Evolutionary conservation across 2,797 vertebrate genomes (phyloP).

Genomic region (Zenarchopterus dispar): DNA sequence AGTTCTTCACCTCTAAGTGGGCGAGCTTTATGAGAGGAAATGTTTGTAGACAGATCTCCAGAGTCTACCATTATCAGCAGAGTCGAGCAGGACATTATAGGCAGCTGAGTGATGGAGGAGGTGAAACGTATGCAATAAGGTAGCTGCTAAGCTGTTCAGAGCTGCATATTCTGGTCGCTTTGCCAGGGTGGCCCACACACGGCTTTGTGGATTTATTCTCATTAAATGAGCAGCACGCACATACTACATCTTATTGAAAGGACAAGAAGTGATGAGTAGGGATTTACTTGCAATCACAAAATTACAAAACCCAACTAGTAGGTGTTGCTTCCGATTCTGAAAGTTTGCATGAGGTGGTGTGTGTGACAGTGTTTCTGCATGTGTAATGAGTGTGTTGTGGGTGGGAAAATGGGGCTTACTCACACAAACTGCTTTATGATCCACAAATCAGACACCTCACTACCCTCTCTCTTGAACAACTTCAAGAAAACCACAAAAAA

Average conservation of each 20-base stretch:
- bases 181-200: conserved; percentile 4
- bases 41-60: conserved; percentile 3
- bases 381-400: conserved; percentile 72
- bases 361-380: conserved; percentile 58
- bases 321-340: conserved; percentile 20
- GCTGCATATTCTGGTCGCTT: conserved; percentile 4
- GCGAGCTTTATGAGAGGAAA: not conserved
- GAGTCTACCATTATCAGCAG: conserved; percentile 2
- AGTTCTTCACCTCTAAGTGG: not conserved
- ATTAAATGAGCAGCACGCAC: conserved; percentile 28
- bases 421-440: conserved; percentile 67
- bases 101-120: conserved; percentile 3
- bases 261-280: conserved; percentile 31
- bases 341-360: conserved; percentile 30
- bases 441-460: conserved; percentile 61
- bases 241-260: conserved; percentile 25
- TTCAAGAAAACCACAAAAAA: conserved; percentile 62
- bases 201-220: conserved; percentile 8
- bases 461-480: conserved; percentile 42
- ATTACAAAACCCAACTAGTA: conserved; percentile 38
- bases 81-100: not conserved
- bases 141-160: conserved; percentile 11
- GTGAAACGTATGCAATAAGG: conserved; percentile 4
- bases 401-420: conserved; percentile 59
- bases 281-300: conserved; percentile 44